Conservation (phyloP, 2,888 invertebrate genomes). For the Coelopa pilipes region DNA sequence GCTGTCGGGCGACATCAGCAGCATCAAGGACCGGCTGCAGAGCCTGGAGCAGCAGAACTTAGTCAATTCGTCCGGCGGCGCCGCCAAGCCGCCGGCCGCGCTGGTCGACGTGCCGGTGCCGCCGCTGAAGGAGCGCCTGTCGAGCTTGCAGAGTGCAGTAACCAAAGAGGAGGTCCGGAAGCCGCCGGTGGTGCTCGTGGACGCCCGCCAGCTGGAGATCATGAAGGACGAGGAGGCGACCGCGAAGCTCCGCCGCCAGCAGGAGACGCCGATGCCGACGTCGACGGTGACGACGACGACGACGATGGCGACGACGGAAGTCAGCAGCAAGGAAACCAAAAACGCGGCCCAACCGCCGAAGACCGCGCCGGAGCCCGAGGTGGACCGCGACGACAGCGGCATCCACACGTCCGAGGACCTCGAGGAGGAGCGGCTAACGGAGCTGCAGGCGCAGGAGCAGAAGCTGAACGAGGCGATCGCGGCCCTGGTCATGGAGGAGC, state of each 20-base stretch:
- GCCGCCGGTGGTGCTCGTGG: constrained; percentile 61
- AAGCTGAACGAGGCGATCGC: constrained; percentile 37
- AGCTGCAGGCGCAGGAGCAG: constrained; percentile 37
- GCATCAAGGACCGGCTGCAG: constrained; percentile 74
- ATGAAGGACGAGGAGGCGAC: constrained; percentile 66
- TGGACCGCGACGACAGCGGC: constrained; percentile 73
- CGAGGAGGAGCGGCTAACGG: constrained; percentile 43
- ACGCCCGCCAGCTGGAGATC: constrained; percentile 69
- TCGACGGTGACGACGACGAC: neutral
- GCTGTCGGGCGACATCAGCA: constrained; percentile 73
- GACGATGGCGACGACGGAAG: neutral
- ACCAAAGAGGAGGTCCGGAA: constrained; percentile 64
- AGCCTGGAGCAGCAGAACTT: constrained; percentile 71
- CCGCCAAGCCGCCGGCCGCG: constrained; percentile 51
- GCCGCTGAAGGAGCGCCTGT: constrained; percentile 65
- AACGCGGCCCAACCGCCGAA: neutral
- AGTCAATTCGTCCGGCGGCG: constrained; percentile 46
- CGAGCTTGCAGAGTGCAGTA: constrained; percentile 64
- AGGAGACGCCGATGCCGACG: constrained; percentile 8
- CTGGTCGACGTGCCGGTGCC: constrained; percentile 62
- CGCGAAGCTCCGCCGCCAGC: constrained; percentile 48
- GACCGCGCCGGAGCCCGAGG: constrained; percentile 65
- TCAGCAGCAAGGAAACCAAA: no score
- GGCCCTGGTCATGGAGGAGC: constrained; percentile 52
- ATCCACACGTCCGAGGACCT: constrained; percentile 76